Conservation (phyloP, 1,140 invertebrate genomes). For the Lepidotrigona ventralis region DNA sequence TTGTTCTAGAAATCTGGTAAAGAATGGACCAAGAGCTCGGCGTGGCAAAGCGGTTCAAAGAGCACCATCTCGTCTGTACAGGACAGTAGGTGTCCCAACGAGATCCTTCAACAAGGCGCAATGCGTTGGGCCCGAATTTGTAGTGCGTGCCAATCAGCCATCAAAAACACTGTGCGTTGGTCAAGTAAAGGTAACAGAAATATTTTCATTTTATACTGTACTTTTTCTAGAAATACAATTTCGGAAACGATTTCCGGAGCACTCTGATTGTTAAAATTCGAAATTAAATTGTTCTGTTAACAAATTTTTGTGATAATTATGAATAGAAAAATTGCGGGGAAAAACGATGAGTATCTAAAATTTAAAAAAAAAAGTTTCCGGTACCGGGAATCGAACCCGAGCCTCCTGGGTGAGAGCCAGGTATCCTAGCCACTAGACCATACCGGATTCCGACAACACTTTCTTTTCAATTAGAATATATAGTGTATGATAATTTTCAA, state of each 20-base stretch:
- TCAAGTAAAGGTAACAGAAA: slow-evolving; percentile 75
- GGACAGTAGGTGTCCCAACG: slow-evolving; percentile 79
- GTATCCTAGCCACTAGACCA: slow-evolving; percentile 74
- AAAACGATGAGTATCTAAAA: not conserved
- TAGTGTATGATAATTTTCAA: no score
- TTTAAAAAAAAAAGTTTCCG: slow-evolving; percentile 54
- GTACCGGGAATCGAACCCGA: slow-evolving; percentile 75
- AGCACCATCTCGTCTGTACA: slow-evolving; percentile 86
- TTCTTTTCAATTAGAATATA: no score
- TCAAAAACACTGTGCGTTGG: slow-evolving; percentile 82
- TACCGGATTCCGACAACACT: slow-evolving; percentile 51
- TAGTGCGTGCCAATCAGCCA: slow-evolving; percentile 85
- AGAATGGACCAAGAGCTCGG: slow-evolving; percentile 75
- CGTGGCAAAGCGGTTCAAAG: slow-evolving; percentile 85
- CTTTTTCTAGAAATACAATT: not conserved
- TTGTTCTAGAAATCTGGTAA: slow-evolving; percentile 68
- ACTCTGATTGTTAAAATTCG: not conserved
- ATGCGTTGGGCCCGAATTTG: slow-evolving; percentile 88
- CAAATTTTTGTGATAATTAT: not conserved
- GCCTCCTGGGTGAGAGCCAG: slow-evolving; percentile 75
- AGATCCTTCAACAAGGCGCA: slow-evolving; percentile 76
- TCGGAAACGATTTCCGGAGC: not conserved
- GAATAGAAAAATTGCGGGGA: not conserved
- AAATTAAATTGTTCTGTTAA: not conserved
- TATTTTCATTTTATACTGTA: not conserved